phyloP scores from a whole-genome alignment of 2,888 invertebrate species.

The Drosophila cracens region DNA sequence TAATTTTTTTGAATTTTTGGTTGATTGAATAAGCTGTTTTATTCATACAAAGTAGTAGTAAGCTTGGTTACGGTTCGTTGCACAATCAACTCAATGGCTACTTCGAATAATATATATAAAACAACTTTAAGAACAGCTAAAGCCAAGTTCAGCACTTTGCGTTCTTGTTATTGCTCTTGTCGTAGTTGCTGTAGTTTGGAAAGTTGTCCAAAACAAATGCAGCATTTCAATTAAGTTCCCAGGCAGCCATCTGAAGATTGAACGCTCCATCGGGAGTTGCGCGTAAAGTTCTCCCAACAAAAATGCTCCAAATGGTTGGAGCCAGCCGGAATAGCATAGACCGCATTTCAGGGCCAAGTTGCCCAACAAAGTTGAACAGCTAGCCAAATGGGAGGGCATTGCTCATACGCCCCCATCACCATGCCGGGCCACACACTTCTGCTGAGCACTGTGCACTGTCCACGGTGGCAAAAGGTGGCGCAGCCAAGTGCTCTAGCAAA shows the following conservation, averaged over 20 bases:
- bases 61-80: constrained; percentile 14
- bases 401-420: constrained; percentile 52
- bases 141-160: constrained; percentile 35
- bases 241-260: constrained; percentile 58
- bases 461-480: constrained; percentile 54
- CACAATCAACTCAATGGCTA: constrained; percentile 47
- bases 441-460: neutral
- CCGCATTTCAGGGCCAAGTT: constrained; percentile 38
- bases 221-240: constrained; percentile 71
- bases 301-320: constrained; percentile 45
- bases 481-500: constrained; percentile 70
- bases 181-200: constrained; percentile 12
- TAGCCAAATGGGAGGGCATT: constrained; percentile 51
- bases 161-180: constrained; percentile 1
- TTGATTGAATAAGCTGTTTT: neutral
- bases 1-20: neutral
- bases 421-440: neutral
- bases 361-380: constrained; percentile 54
- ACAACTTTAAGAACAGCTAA: constrained; percentile 38
- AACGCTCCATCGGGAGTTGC: constrained; percentile 61
- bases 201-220: constrained; percentile 60
- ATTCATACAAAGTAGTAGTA: neutral
- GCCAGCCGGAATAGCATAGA: constrained; percentile 23
- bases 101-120: constrained; percentile 24
- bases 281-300: constrained; percentile 25